Evolutionary conservation across 2,113 vertebrate genomes (phyloP), one percentile per base, ranked within the genome.

Genomic region (Cairina moschata): DNA sequence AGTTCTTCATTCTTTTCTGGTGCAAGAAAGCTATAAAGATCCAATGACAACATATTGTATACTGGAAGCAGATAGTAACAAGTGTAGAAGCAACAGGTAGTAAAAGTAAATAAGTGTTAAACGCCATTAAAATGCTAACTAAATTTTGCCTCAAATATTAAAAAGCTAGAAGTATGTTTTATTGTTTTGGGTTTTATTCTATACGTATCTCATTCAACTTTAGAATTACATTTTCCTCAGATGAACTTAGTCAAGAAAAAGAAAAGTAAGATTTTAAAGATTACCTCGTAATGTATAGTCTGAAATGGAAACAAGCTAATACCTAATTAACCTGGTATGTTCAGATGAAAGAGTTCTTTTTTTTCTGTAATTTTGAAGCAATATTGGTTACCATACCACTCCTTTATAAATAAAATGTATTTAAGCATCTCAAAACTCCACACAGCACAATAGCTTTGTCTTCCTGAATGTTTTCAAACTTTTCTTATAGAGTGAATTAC

Each of bases 151-250:
- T 62, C 12, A n/a, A 42, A 18, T 67, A 75, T 54, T 48, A 59
- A 48, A 76, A 63, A 54, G 1, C 0, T 15, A 4, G 26, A 66
- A 20, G 1, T 16, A 1, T 23, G 2, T 4, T 11, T 67, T 71
- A 34, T 71, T 78, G 4, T 13, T 93, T 59, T 15, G 38, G 1
- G 2, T 0, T 78, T 74, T 58, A 32, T 58, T 58, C 6, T 7
- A 13, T 25, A 3, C 23, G 34, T 36, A 58, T 55, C 13, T 36
- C 11, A 13, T 63, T 86, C 15, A 52, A 62, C 5, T 52, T 21
- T 42, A 71, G 11, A 42, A 66, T 25, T 42, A 17, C 4, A 2
- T 17, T 74, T 81, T 52, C 42, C 8, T 28, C 11, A 85, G 12
- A 34, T 42, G 2, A 85, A 48, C 8, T 48, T 36, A 44, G 13